Evolutionary conservation across 2,113 vertebrate genomes (phyloP).

Genomic region (Callipepla californica): DNA sequence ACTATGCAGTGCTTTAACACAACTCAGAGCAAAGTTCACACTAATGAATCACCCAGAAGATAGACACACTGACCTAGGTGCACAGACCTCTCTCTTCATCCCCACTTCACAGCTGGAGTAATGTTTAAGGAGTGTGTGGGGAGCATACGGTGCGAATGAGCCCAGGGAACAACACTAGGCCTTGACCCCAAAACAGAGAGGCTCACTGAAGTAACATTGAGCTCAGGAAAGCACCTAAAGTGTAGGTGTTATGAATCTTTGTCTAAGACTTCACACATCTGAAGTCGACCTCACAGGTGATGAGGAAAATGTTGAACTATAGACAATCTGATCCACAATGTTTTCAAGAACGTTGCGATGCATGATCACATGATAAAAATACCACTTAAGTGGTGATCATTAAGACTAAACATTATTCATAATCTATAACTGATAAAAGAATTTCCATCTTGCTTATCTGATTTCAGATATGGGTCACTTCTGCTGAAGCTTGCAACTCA

Average conservation of each 20-base stretch:
- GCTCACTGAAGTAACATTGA: not conserved
- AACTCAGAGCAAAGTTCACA: not conserved
- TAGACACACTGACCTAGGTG: not conserved
- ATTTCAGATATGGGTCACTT: not conserved
- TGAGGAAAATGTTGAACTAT: not conserved
- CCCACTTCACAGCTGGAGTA: not conserved
- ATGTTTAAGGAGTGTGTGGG: not conserved
- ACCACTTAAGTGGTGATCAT: not conserved
- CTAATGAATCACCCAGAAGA: not conserved
- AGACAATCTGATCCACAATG: not conserved
- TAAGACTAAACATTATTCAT: not conserved
- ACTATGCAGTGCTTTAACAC: not conserved
- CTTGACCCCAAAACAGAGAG: not conserved
- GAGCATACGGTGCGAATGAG: not conserved
- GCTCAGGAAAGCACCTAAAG: not conserved
- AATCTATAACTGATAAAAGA: not conserved
- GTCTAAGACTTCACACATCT: not conserved
- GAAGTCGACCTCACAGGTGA: not conserved
- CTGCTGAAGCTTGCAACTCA: not conserved
- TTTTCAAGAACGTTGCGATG: not conserved
- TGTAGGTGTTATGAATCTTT: not conserved
- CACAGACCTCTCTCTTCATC: not conserved
- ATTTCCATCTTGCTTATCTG: not conserved
- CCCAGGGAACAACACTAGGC: not conserved
- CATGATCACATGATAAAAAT: not conserved